Evolutionary conservation across 2,797 vertebrate genomes (phyloP).

Genomic region (Tokudaia tokunoshimensis): DNA sequence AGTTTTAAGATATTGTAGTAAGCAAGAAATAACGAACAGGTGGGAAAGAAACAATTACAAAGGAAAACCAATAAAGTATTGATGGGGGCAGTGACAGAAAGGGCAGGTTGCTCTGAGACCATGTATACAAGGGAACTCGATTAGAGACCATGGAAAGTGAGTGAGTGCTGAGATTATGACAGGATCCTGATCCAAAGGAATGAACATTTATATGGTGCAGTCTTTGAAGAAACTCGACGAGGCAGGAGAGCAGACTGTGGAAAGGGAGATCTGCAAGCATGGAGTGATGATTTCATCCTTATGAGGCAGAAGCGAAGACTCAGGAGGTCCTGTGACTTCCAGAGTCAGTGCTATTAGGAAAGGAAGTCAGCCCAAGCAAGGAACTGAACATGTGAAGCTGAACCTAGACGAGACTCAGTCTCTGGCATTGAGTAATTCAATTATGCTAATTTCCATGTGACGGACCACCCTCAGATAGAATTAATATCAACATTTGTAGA

Average conservation of each 20-base stretch:
- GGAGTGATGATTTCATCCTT: not conserved
- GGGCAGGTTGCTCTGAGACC: not conserved
- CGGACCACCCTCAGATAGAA: not conserved
- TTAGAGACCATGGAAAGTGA: not conserved
- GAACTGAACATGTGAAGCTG: fast-evolving
- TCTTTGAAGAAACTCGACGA: not conserved
- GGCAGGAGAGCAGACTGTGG: not conserved
- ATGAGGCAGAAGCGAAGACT: no score
- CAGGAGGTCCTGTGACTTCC: not conserved
- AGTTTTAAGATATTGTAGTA: not conserved
- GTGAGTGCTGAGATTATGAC: not conserved
- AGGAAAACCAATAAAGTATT: not conserved
- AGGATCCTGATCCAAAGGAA: not conserved
- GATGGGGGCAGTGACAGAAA: not conserved
- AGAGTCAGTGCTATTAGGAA: not conserved
- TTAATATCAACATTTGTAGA: not conserved
- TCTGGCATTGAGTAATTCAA: not conserved
- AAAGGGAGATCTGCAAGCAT: not conserved
- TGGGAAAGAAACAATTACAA: not conserved
- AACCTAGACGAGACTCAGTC: not conserved
- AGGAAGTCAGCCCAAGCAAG: not conserved
- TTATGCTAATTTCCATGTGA: not conserved
- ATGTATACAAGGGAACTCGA: no score
- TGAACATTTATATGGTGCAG: not conserved
- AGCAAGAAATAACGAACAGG: not conserved